Evolutionary conservation across 2,113 vertebrate species (phyloP).

Genomic region (Oxyura jamaicensis): DNA sequence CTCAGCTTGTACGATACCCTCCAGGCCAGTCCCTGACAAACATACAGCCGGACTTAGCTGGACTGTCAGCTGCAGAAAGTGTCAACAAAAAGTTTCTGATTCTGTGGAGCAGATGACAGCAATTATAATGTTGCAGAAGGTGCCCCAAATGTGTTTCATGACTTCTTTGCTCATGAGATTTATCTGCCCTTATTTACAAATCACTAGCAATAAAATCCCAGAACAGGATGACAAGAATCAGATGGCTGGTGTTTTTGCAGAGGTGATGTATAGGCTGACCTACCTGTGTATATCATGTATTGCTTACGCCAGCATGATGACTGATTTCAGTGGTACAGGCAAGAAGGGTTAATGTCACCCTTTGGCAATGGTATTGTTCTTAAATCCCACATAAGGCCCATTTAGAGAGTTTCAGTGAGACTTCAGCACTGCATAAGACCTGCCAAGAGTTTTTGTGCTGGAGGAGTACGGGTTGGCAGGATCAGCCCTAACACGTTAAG

Average conservation of each 20-base stretch:
- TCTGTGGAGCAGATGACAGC: background rate
- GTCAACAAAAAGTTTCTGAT: background rate
- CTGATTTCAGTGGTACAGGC: background rate
- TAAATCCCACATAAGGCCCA: background rate
- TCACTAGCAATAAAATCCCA: background rate
- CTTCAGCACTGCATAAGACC: background rate
- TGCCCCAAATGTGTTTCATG: background rate
- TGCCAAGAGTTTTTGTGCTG: slow-evolving; percentile 49
- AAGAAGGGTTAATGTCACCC: slow-evolving; percentile 25
- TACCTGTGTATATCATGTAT: background rate
- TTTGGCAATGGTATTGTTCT: background rate
- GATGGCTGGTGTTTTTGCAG: background rate
- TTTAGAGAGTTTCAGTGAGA: slow-evolving; percentile 26
- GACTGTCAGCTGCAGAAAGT: background rate
- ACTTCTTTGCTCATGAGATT: background rate
- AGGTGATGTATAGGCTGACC: background rate
- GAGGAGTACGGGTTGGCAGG: slow-evolving; percentile 30
- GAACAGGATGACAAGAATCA: background rate
- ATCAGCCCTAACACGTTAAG: slow-evolving; percentile 61
- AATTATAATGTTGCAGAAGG: background rate
- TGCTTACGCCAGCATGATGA: background rate
- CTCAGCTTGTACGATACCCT: background rate
- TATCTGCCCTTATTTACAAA: background rate
- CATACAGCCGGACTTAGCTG: background rate
- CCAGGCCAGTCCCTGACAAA: background rate